Percentiles rank a stretch among this genome's conserved stretches.
Evolutionary conservation across 1,140 invertebrate genomes (phyloP).

Genomic region (Ostrea denselamellosa): DNA sequence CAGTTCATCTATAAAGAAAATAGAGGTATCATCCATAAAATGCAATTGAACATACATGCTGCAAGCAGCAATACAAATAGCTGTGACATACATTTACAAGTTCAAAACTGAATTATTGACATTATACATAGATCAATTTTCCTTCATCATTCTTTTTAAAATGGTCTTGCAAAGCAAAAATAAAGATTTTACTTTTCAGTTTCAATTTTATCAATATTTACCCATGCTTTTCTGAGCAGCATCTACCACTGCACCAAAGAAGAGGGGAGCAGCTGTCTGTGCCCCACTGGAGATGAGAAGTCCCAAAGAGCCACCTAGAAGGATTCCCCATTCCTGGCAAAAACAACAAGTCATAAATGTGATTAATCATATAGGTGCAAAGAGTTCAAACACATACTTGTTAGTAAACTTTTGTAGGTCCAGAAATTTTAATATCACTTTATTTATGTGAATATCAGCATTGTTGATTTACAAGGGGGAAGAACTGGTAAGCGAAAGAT

Average conservation of each 20-base stretch:
- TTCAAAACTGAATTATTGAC: not conserved
- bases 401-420: too few species aligned
- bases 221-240: slow-evolving; percentile 74
- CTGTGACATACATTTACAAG: not conserved
- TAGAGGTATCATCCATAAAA: not conserved
- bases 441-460: too few species aligned
- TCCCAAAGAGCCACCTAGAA: slow-evolving; percentile 60
- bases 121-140: not conserved
- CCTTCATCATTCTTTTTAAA: not conserved
- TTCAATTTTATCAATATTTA: slow-evolving; percentile 47
- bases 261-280: slow-evolving; percentile 74
- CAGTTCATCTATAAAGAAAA: slow-evolving; percentile 65
- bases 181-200: not conserved
- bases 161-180: not conserved
- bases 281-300: slow-evolving; percentile 71
- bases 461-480: too few species aligned
- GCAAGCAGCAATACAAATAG: not conserved
- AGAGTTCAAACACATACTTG: not conserved
- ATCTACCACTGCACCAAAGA: slow-evolving; percentile 78
- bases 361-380: not conserved
- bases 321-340: slow-evolving; percentile 67
- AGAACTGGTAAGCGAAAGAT: too few species aligned
- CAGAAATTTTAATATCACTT: too few species aligned
- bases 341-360: not conserved
- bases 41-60: not conserved